Evolutionary conservation across 2,888 invertebrate species (phyloP), one percentile per base, ranked within the genome.

Genomic region (Tanypteryx hageni): DNA sequence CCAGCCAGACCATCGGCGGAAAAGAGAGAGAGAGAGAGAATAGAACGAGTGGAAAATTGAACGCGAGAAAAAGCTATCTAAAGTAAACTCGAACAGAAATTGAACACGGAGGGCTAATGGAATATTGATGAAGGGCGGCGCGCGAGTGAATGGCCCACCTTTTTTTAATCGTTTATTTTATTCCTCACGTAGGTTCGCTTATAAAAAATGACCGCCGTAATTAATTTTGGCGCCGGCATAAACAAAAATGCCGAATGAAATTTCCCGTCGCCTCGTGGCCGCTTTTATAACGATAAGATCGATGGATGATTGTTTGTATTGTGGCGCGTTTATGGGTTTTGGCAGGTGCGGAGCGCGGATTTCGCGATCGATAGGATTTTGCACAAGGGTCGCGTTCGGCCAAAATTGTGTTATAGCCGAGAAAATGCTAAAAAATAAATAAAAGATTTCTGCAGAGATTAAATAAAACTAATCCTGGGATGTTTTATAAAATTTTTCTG

Each of bases 101-200:
- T 27, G 76, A 76, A 76, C 76, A 76, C 9, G 76, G 76, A 27
- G 11, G 22, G 76, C 76, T 76, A 76, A 76, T 76, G 27, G 76
- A 76, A 76, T 76, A 76, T 76, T 76, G 76, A 76, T 76, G 76
- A 76, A 44, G 76, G n/a, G 68, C 22, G 68, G 76, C 27, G 13
- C 76, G 27, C 22, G 27, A 76, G 76, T 76, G 76, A 76, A 76
- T 76, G 76, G 27, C 27, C 44, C 11, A 76, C 11, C 27, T 76
- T 76, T 27, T 76, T 76, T 76, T 76, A 44, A 44, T 44, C 44
- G 44, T 5, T 44, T 5, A 22, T 13, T 27, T 76, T 27, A 27
- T 27, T 22, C 68, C 68, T 68, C 68, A 68, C 68, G 9, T 18
- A 68, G 27, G 76, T 22, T 76, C 27, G 22, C 76, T 76, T 13